These are phyloP conservation scores for Meteorus cinctellus DNA, from an alignment of 2,888 invertebrate genomes.

Conservation along the genomic window DNA sequence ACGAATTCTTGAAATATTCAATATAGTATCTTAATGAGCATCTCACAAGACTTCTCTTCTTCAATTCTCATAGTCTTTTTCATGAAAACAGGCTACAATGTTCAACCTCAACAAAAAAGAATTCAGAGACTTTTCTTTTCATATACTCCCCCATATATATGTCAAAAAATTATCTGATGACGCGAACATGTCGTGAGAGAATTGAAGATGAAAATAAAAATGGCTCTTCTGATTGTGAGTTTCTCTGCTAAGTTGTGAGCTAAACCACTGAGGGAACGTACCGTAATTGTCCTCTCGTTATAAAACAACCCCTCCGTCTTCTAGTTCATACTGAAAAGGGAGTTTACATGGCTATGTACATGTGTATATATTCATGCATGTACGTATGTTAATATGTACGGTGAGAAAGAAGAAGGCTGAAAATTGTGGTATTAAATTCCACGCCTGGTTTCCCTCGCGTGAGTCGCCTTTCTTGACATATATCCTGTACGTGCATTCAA, in stretches of 20 bases:
- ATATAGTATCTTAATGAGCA: no score
- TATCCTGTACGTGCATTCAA: not conserved
- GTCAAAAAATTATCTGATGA: not conserved
- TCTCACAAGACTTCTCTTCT: no score
- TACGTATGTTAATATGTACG: not conserved
- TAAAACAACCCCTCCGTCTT: slow-evolving; percentile 13
- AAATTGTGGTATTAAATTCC: slow-evolving; percentile 45
- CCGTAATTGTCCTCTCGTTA: slow-evolving; percentile 23
- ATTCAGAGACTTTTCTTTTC: no score
- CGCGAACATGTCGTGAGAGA: not conserved
- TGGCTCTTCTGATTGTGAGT: not conserved
- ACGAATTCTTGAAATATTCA: no score
- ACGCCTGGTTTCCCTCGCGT: slow-evolving; percentile 45
- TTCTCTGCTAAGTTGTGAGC: not conserved
- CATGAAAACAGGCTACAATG: no score
- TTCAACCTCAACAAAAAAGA: no score
- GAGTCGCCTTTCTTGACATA: slow-evolving; percentile 23
- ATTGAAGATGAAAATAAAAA: not conserved
- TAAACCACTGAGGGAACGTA: not conserved
- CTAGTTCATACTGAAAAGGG: not conserved
- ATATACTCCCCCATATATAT: no score
- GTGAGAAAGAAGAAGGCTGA: slow-evolving; percentile 24
- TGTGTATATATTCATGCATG: not conserved
- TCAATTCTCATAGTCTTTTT: no score
- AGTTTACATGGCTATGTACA: not conserved